A percentile compares a stretch with the other conserved stretches of the same genome.
These are phyloP conservation scores for Porites rus DNA, from an alignment of 92 coral and sea anemone genomes.

Conservation along the genomic window DNA sequence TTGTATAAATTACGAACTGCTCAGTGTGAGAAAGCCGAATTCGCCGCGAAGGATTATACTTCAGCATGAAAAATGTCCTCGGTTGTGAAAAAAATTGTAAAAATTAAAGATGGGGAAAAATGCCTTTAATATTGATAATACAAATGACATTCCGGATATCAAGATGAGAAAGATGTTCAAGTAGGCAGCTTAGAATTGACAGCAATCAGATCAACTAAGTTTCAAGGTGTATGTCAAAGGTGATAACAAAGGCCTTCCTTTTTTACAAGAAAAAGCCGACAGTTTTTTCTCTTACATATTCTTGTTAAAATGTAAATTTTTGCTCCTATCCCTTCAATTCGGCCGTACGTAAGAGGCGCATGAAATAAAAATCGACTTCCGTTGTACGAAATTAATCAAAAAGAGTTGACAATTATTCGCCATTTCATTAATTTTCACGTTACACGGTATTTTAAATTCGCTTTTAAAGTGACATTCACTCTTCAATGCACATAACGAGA, in stretches of 20 bases:
- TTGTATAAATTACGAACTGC: slow-evolving; percentile 1
- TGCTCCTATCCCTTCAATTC: neutral
- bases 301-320: slow-evolving; percentile 2
- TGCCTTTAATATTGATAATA: neutral
- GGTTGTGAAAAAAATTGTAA: neutral
- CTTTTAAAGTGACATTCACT: slow-evolving; percentile 31
- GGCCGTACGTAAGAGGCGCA: neutral
- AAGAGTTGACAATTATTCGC: neutral
- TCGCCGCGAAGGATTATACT: neutral
- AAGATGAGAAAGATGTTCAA: slow-evolving; percentile 4
- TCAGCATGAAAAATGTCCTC: neutral
- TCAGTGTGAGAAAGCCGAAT: neutral
- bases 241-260: slow-evolving; percentile 64
- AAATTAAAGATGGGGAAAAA: neutral
- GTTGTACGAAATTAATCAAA: neutral
- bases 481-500: slow-evolving; percentile 4
- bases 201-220: slow-evolving; percentile 33
- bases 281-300: neutral
- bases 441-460: slow-evolving; percentile 25
- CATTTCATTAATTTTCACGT: slow-evolving; percentile 5
- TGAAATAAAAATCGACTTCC: neutral
- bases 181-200: slow-evolving; percentile 15
- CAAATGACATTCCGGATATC: slow-evolving; percentile 18
- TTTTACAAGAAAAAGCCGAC: slow-evolving; percentile 33
- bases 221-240: slow-evolving; percentile 48